Evolutionary conservation across 2,113 vertebrate species (phyloP).

Genomic region (Apistogramma diplotaenia): DNA sequence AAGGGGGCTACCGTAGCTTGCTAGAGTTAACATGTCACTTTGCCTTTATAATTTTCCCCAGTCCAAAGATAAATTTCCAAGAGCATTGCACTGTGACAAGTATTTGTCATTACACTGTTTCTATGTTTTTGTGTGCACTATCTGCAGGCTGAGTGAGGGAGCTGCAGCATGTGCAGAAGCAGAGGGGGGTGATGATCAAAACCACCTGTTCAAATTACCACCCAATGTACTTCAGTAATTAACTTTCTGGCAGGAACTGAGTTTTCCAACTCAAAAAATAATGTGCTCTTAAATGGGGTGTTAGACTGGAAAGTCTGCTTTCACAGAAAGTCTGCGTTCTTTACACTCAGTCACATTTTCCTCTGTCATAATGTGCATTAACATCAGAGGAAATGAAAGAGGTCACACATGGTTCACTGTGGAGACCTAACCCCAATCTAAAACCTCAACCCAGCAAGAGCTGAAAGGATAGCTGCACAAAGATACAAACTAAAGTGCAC

Average conservation of each 20-base stretch:
- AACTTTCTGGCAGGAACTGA: slow-evolving; percentile 10
- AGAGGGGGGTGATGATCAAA: slow-evolving; percentile 19
- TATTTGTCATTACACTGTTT: neutral
- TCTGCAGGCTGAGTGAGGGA: neutral
- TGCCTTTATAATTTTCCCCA: neutral
- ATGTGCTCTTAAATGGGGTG: slow-evolving; percentile 8
- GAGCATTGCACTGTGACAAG: neutral
- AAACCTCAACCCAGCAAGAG: neutral
- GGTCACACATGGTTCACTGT: neutral
- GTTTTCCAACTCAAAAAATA: slow-evolving; percentile 45
- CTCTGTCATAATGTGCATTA: slow-evolving; percentile 1
- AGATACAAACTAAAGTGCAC: neutral
- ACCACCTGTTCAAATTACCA: slow-evolving; percentile 46
- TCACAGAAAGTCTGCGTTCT: neutral
- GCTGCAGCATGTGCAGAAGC: neutral
- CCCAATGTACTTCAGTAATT: slow-evolving; percentile 22
- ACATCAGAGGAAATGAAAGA: slow-evolving; percentile 8
- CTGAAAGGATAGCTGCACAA: neutral
- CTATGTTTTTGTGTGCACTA: neutral
- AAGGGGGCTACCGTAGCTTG: too few species aligned
- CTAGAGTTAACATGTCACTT: neutral
- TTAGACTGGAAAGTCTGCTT: slow-evolving; percentile 24
- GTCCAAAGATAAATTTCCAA: neutral
- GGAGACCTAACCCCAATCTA: neutral
- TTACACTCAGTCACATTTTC: slow-evolving; percentile 21